phyloP scores from a whole-genome alignment of 2,888 invertebrate species.

The Sacculina carcini region DNA sequence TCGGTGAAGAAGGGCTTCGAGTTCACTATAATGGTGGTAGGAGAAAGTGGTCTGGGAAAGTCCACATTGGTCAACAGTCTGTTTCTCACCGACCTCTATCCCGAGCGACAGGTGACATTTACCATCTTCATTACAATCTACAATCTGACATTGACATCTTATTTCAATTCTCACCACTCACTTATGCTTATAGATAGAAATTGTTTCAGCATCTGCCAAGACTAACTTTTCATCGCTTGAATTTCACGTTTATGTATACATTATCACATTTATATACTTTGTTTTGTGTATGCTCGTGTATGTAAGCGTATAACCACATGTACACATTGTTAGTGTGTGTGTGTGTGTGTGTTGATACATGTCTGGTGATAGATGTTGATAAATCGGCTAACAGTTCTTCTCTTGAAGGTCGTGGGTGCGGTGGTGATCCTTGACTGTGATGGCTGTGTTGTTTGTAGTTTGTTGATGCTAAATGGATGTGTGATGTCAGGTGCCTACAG shows the following conservation, averaged over 20 bases:
- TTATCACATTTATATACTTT: background rate
- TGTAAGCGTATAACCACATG: background rate
- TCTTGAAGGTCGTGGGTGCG: too few relatives aligned
- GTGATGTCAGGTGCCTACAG: background rate
- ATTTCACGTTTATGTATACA: background rate
- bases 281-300: background rate
- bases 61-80: conserved; percentile 84
- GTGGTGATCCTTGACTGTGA: too few relatives aligned
- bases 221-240: conserved; percentile 4
- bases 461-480: too few relatives aligned
- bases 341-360: background rate
- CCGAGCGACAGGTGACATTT: conserved; percentile 69
- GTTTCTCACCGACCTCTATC: conserved; percentile 80
- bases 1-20: conserved; percentile 94
- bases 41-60: conserved; percentile 72
- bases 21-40: conserved; percentile 85
- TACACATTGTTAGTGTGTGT: background rate
- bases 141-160: background rate
- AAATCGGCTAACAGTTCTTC: too few relatives aligned
- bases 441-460: too few relatives aligned
- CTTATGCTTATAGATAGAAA: too few relatives aligned
- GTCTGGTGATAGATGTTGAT: background rate
- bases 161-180: too few relatives aligned
- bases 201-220: conserved; percentile 12
- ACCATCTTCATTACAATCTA: conserved; percentile 12